These are phyloP conservation scores for Euleptes europaea DNA, from an alignment of 2,113 vertebrate species.

Conservation along the genomic window DNA sequence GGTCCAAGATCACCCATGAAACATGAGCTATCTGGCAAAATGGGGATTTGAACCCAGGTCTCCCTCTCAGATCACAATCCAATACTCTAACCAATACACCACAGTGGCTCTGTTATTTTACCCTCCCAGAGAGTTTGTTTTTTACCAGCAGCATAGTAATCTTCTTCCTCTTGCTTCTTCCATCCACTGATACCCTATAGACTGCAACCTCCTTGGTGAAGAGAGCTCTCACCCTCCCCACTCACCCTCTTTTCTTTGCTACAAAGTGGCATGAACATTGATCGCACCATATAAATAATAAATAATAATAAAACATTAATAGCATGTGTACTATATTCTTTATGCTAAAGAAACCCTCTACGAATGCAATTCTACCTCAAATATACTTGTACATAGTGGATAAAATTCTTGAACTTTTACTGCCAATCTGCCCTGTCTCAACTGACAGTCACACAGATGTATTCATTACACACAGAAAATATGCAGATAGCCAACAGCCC, in stretches of 20 bases:
- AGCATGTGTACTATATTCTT: not conserved
- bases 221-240: too few relatives aligned
- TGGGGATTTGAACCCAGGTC: too few relatives aligned
- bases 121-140: too few relatives aligned
- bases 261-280: not conserved
- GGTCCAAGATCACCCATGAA: too few relatives aligned
- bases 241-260: not conserved
- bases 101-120: too few relatives aligned
- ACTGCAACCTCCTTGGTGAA: not conserved
- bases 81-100: too few relatives aligned
- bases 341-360: not conserved
- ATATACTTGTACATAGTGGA: not conserved
- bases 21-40: too few relatives aligned
- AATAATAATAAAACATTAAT: not conserved
- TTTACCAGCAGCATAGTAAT: too few relatives aligned
- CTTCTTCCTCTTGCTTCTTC: not conserved
- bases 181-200: not conserved
- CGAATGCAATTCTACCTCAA: not conserved
- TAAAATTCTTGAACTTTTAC: not conserved
- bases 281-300: not conserved
- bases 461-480: not conserved
- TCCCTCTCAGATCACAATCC: too few relatives aligned
- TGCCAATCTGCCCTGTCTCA: not conserved
- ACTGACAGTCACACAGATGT: not conserved
- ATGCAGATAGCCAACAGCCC: conserved; percentile 27